phyloP scores from a whole-genome alignment of 2,797 vertebrate species.

The Micropoecilia bifurca region DNA sequence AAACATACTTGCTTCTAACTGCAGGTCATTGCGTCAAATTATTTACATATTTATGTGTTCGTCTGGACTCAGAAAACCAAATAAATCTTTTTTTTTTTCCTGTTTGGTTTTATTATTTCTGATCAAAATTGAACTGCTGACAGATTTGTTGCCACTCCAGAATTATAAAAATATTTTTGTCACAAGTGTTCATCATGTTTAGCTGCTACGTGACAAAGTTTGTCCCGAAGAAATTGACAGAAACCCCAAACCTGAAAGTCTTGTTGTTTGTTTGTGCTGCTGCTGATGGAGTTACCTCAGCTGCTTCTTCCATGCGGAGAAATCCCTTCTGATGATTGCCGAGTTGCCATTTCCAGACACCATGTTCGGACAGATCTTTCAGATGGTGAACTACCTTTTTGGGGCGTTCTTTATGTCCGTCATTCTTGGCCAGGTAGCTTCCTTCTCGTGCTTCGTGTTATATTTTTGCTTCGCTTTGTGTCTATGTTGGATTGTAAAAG shows the following conservation, averaged over 20 bases:
- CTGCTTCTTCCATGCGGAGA: constrained; percentile 85
- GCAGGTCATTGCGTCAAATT: neutral
- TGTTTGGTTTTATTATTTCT: neutral
- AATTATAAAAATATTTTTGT: neutral
- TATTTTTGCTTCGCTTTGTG: neutral
- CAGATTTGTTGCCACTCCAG: neutral
- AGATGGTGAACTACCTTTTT: constrained; percentile 86
- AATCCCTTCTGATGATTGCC: constrained; percentile 83
- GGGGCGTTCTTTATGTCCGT: constrained; percentile 82
- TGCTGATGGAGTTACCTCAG: constrained; percentile 80
- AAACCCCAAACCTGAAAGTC: neutral
- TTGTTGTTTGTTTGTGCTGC: constrained; percentile 23
- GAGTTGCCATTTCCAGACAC: constrained; percentile 80
- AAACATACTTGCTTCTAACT: neutral
- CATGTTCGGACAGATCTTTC: constrained; percentile 83
- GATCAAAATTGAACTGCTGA: neutral
- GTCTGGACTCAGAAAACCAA: neutral
- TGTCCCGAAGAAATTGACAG: neutral
- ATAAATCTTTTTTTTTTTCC: neutral
- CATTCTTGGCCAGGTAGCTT: constrained; percentile 80
- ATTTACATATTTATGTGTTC: neutral
- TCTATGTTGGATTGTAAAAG: neutral
- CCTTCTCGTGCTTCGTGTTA: constrained; percentile 6
- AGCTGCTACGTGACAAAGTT: neutral
- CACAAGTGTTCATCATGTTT: neutral